Base-by-base conservation (phyloP, 1,140 invertebrate genomes). In the Eupristina koningsbergeri region DNA sequence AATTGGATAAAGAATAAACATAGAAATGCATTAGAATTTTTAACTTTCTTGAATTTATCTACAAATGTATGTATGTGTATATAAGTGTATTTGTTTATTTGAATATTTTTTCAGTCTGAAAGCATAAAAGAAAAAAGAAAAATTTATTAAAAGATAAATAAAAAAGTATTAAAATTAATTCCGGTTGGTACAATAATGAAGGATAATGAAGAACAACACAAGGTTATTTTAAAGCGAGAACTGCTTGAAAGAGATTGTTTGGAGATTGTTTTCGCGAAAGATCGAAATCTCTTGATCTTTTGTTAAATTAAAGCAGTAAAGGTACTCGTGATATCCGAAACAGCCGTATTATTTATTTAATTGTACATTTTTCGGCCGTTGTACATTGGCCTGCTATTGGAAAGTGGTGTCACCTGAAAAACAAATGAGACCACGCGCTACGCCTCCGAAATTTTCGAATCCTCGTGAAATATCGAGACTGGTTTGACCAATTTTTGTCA, bases 321-420 rank as follows among this genome's bases (percentile, higher is more conserved):
- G 26, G 22, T 50, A 26, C 53, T 45, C 26, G n/a, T 22, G 29
- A 36, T 47, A 17, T 22, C 61, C 41, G 0, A 50, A 67, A 75
- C 29, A 61, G 77, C 80, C 58, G 58, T 85, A 82, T 82, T 84
- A 78, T 87, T 88, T 85, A 84, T 87, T 87, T 88, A 86, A 87
- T 86, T 77, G 77, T 17, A 75, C 34, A 76, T 29, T 80, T 81
- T 79, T 73, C 64, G n/a, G n/a, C n/a, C n/a, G n/a, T n/a, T n/a
- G n/a, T n/a, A 83, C 79, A 77, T 75, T 73, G 67, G 63, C 31
- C 73, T 29, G 45, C 73, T 86, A 86, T 86, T 85, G 73, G 85
- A 74, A 82, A 84, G 82, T 84, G 74, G 17, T 29, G 47, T 17
- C 13, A 58, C 77, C 31, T 22, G 50, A 11, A 61, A 83, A 83